Base-by-base conservation (phyloP, 2,797 vertebrate species). In the Tapirus indicus region DNA sequence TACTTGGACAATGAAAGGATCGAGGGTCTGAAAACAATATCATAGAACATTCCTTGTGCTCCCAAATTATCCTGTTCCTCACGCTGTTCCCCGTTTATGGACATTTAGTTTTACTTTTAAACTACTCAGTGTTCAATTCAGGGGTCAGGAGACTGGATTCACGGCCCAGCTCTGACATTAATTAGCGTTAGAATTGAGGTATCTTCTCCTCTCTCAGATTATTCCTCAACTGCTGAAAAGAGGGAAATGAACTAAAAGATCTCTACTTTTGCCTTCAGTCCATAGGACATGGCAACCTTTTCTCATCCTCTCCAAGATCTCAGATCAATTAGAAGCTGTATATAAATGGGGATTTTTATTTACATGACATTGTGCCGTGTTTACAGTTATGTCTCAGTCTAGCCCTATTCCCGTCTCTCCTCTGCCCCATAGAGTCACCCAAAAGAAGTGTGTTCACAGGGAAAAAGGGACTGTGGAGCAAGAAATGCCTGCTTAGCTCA, bases 31-130 rank as follows among this genome's bases (percentile, higher is more conserved):
- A 32, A 74, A 69, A 38, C 27, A 41, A 1, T 35, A 14, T 79
- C 44, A 23, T 8, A 49, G 47, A 44, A 18, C 66, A 89, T 64
- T 85, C 25, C 18, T 23, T 27, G 29, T 72, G 27, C 49, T 85
- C 12, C 38, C 38, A 52, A 12, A 12, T 79, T 60, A 58, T 32
- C 6, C 41, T 35, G 1, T 32, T 60, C 21, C 62, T 82, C 20
- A 2, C 29, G 18, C 5, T 17, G 6, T 14, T 12, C 11, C 13
- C 29, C 20, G 60, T 71, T 38, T 38, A 29, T 44, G 64, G 41
- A 41, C 3, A 29, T 60, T 83, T 69, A 10, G 17, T 78, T 82
- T 91, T 32, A 58, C 47, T 32, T 89, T 85, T 92, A 87, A 87
- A 52, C 21, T 5, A 38, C 13, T 80, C 20, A 18, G 4, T 77